Conservation (phyloP, 1,140 invertebrate genomes). For the Spodoptera frugiperda region DNA sequence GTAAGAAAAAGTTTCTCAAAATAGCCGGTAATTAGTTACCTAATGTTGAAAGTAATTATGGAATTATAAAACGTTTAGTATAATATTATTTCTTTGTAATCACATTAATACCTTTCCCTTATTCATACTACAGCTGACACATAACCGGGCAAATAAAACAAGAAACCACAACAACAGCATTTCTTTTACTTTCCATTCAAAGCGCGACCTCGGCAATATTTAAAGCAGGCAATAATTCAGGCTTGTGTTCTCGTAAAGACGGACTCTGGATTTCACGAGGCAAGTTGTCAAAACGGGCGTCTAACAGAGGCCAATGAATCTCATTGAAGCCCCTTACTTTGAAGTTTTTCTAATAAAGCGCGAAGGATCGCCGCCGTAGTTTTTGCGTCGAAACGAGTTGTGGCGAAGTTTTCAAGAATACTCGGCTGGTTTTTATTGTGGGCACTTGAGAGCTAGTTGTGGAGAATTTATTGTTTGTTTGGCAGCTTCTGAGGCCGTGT, state of each 20-base stretch:
- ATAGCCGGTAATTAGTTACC: not conserved
- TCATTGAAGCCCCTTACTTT: slow-evolving; percentile 20
- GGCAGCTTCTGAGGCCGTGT: not conserved
- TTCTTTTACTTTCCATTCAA: not conserved
- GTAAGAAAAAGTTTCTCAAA: too few relatives aligned
- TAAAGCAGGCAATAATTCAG: slow-evolving; percentile 20
- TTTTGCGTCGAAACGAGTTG: slow-evolving; percentile 35
- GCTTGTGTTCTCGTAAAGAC: slow-evolving; percentile 11
- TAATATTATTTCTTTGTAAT: too few relatives aligned
- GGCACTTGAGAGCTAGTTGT: slow-evolving; percentile 19
- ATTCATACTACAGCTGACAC: too few relatives aligned
- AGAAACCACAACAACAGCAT: not conserved
- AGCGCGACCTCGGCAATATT: not conserved
- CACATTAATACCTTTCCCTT: too few relatives aligned
- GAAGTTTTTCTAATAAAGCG: slow-evolving; percentile 44
- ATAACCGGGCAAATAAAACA: too few relatives aligned
- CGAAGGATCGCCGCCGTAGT: slow-evolving; percentile 22
- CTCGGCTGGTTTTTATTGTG: slow-evolving; percentile 35
- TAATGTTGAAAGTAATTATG: not conserved
- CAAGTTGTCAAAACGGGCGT: slow-evolving; percentile 8
- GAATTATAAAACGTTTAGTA: not conserved
- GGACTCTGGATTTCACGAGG: slow-evolving; percentile 6
- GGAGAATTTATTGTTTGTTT: slow-evolving; percentile 30
- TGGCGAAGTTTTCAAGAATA: slow-evolving; percentile 39
- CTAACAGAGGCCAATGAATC: slow-evolving; percentile 22